Conservation (phyloP, 2,797 vertebrate genomes). For the Dermochelys coriacea region DNA sequence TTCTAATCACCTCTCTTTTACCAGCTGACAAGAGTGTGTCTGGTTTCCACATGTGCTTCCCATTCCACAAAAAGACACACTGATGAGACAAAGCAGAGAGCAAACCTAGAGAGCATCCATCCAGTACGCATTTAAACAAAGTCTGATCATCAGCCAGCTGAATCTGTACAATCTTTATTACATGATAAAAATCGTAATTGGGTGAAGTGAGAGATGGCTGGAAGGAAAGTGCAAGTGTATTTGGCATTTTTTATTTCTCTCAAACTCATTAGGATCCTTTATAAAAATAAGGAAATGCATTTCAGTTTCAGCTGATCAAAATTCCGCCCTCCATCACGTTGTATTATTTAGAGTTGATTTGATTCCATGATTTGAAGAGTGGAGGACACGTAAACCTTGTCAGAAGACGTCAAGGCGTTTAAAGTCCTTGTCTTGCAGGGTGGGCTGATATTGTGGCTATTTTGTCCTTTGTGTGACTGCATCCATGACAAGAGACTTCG, state of each 20-base stretch:
- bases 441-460: too few species aligned
- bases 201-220: background rate
- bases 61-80: background rate
- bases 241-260: background rate
- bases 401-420: too few species aligned
- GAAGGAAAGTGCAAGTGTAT: background rate
- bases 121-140: background rate
- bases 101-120: background rate
- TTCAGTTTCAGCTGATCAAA: background rate
- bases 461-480: too few species aligned
- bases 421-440: too few species aligned
- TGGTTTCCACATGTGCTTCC: background rate
- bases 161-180: background rate
- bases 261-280: conserved; percentile 5
- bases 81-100: background rate
- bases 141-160: background rate
- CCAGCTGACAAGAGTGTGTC: background rate
- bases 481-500: too few species aligned
- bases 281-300: background rate
- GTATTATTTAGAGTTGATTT: background rate
- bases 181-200: background rate
- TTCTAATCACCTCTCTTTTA: background rate
- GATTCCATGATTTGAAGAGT: too few species aligned
- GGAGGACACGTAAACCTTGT: too few species aligned
- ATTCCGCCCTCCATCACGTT: background rate